Evolutionary conservation across 2,888 invertebrate species (phyloP), one percentile per base, ranked within the genome.

Genomic region (Xestia rhomboidea): DNA sequence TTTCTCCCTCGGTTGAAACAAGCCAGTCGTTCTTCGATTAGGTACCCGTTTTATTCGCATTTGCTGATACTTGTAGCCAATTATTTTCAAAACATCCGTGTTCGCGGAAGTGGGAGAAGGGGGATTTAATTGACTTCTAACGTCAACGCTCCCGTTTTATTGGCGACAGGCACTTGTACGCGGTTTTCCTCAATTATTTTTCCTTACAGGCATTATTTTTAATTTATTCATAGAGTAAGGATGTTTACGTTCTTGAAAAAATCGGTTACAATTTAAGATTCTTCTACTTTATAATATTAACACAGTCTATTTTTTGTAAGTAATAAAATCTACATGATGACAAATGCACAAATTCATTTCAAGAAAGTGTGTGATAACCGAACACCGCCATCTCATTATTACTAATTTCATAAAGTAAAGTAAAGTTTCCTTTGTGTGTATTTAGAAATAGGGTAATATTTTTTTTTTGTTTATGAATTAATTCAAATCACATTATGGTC

Each of bases 41-140:
- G n/a, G n/a, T n/a, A 66, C 24, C n/a, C 68, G 49, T 71, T 70
- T 66, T 82, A 82, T 77, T 82, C 67, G 77, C 49, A 64, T 72
- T 76, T 46, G 71, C 57, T 66, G 80, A 70, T 81, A 67, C 71
- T 68, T 75, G 64, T 73, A 69, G 49, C 60, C 66, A 82, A 79
- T 82, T 79, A 84, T 70, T 82, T 83, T 71, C 70, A 71, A 82
- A 82, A 73, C 78, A 83, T 66, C 73, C 62, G 34, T 51, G 73
- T 44, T 46, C 27, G 21, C 44, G 63, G 67, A 60, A 83, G 15
- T 64, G 62, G n/a, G 38, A 41, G 67, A 4, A 38, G 68, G 68
- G 51, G 75, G 77, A 73, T 77, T 82, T 83, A 87, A 83, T 87
- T 86, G 86, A 79, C 75, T 73, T 78, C 69, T 75, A 77, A 87